Evolutionary conservation across 2,888 invertebrate species (phyloP).

Genomic region (Amblyjoppa fuscipennis): DNA sequence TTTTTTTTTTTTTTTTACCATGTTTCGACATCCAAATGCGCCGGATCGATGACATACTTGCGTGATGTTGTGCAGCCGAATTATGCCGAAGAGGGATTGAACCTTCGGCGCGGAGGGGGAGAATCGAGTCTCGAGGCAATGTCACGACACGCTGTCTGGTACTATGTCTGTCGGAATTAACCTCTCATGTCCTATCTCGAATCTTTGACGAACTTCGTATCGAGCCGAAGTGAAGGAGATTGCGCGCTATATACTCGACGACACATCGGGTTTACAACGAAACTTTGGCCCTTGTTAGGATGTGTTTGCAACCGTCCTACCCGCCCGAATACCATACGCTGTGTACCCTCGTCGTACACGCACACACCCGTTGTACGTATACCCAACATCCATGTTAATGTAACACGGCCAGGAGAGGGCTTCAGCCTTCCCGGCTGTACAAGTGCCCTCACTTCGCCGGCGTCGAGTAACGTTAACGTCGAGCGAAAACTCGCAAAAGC

Average conservation of each 20-base stretch:
- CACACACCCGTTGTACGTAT: not conserved
- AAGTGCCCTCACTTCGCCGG: slow-evolving; percentile 4
- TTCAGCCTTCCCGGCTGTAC: not conserved
- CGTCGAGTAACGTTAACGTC: slow-evolving; percentile 38
- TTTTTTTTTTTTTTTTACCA: too few relatives aligned
- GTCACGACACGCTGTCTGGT: not conserved
- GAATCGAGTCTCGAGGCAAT: not conserved
- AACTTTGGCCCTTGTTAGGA: slow-evolving; percentile 21
- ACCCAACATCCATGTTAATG: not conserved
- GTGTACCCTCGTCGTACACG: not conserved
- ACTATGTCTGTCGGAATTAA: slow-evolving; percentile 23
- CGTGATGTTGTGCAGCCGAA: too few relatives aligned
- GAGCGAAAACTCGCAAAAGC: slow-evolving; percentile 47
- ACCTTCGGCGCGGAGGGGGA: not conserved
- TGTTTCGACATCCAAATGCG: too few relatives aligned
- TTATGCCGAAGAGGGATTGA: not conserved
- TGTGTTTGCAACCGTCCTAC: slow-evolving; percentile 24
- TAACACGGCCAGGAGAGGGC: not conserved
- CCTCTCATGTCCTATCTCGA: slow-evolving; percentile 38
- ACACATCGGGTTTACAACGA: slow-evolving; percentile 1
- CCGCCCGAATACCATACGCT: slow-evolving; percentile 29
- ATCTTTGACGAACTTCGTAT: slow-evolving; percentile 60
- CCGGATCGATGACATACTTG: too few relatives aligned
- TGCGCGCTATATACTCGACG: slow-evolving; percentile 10
- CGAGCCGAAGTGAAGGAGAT: slow-evolving; percentile 27